These are phyloP conservation scores for Dinoponera quadriceps DNA, from an alignment of 1,140 invertebrate genomes.

Conservation along the genomic window DNA sequence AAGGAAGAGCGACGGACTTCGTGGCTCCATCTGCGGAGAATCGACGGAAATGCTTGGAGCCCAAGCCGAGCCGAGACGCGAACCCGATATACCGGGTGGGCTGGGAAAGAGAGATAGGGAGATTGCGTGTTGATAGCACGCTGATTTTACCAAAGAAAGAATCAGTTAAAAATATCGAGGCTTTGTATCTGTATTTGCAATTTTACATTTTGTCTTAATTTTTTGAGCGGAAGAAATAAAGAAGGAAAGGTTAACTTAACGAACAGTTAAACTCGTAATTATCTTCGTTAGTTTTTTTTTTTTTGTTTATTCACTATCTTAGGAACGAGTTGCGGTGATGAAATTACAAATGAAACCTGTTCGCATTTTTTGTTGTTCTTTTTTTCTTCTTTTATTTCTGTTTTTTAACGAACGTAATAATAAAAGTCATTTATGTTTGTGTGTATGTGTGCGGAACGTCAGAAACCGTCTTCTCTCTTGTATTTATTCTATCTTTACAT, in stretches of 20 bases:
- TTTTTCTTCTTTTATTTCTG: neutral
- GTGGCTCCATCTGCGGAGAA: constrained; percentile 75
- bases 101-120: neutral
- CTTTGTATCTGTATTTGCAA: neutral
- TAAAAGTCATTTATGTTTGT: constrained; percentile 28
- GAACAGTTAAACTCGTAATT: neutral
- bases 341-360: neutral
- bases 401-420: neutral
- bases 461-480: constrained; percentile 8
- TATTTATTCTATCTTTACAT: constrained; percentile 44
- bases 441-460: too few species aligned
- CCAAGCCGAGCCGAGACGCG: constrained; percentile 68
- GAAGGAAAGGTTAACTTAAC: neutral
- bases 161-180: neutral
- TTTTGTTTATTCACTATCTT: neutral
- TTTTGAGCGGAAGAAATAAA: neutral
- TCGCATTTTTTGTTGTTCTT: neutral
- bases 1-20: constrained; percentile 7
- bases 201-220: neutral
- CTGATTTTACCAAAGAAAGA: neutral
- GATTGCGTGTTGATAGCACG: neutral
- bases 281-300: constrained; percentile 3
- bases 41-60: constrained; percentile 52
- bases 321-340: neutral
- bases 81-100: constrained; percentile 71